phyloP scores from a whole-genome alignment of 1,140 invertebrate species.

The Ceratina calcarata region DNA sequence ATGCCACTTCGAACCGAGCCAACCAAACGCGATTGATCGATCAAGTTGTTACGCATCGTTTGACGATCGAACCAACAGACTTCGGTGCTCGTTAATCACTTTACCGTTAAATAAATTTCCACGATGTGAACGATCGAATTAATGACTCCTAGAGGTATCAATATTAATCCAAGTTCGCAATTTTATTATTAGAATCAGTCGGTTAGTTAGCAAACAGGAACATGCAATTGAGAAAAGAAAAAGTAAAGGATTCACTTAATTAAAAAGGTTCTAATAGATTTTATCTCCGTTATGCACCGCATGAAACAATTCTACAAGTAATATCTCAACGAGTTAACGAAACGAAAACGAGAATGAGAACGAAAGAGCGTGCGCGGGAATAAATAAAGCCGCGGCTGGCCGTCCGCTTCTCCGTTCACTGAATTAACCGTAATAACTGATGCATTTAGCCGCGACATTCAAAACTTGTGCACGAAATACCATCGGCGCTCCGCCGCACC shows the following conservation, averaged over 20 bases:
- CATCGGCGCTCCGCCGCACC: slow-evolving; percentile 27
- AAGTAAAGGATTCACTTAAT: too few species aligned
- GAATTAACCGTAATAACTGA: slow-evolving; percentile 76
- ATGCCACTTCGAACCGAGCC: background rate
- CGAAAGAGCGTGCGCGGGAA: slow-evolving; percentile 4
- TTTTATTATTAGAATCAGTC: too few species aligned
- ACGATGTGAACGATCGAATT: slow-evolving; percentile 31
- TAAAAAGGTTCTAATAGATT: too few species aligned
- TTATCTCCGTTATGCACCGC: too few species aligned
- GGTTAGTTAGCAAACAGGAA: too few species aligned
- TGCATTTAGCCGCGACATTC: slow-evolving; percentile 74
- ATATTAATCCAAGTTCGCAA: too few species aligned
- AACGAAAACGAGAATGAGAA: too few species aligned
- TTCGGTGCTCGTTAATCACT: slow-evolving; percentile 30
- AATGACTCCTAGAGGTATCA: slow-evolving; percentile 13
- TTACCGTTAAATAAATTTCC: slow-evolving; percentile 30
- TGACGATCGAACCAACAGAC: slow-evolving; percentile 27
- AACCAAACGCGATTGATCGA: background rate
- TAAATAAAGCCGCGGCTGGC: slow-evolving; percentile 30
- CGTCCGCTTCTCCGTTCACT: slow-evolving; percentile 50
- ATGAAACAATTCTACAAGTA: too few species aligned
- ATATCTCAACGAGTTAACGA: too few species aligned
- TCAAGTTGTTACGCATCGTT: slow-evolving; percentile 35
- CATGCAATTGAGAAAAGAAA: too few species aligned
- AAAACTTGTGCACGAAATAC: slow-evolving; percentile 62